Percentiles rank a stretch among this genome's conserved stretches.
Evolutionary conservation across 2,888 invertebrate species (phyloP).

Genomic region (Nymphalis urticae): DNA sequence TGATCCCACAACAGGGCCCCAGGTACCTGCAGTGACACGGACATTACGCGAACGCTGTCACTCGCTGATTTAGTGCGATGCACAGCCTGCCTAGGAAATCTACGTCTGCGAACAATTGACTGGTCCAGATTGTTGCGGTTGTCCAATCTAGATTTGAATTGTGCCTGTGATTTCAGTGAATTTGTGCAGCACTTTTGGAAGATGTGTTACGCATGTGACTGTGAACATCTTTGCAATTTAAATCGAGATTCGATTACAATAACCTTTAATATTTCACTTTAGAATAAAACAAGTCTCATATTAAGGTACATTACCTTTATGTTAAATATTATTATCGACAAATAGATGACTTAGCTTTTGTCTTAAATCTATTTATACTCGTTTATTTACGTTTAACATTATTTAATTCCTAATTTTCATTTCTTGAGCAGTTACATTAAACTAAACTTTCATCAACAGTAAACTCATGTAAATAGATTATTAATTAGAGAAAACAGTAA

Average conservation of each 20-base stretch:
- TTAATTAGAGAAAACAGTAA: no score
- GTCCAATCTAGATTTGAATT: slow-evolving; percentile 15
- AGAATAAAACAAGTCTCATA: no score
- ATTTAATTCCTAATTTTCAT: no score
- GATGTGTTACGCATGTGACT: not conserved
- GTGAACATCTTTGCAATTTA: not conserved
- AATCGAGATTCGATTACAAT: not conserved
- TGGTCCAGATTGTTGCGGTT: slow-evolving; percentile 26
- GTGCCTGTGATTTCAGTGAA: slow-evolving; percentile 9
- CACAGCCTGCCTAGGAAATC: slow-evolving; percentile 32
- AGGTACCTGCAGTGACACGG: slow-evolving; percentile 53
- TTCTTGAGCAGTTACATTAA: no score
- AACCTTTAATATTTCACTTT: no score
- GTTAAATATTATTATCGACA: no score
- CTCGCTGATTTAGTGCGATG: slow-evolving; percentile 57
- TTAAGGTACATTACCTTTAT: no score
- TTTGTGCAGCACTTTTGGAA: slow-evolving; percentile 13
- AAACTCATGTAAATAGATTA: no score
- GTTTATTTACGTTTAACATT: no score
- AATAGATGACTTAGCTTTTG: no score
- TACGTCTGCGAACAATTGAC: slow-evolving; percentile 22
- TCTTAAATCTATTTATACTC: no score
- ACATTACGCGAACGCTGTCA: slow-evolving; percentile 45
- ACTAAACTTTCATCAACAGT: no score
- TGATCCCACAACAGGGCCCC: slow-evolving; percentile 62